phyloP scores from a whole-genome alignment of 2,797 vertebrate species.

The Oreortyx pictus region DNA sequence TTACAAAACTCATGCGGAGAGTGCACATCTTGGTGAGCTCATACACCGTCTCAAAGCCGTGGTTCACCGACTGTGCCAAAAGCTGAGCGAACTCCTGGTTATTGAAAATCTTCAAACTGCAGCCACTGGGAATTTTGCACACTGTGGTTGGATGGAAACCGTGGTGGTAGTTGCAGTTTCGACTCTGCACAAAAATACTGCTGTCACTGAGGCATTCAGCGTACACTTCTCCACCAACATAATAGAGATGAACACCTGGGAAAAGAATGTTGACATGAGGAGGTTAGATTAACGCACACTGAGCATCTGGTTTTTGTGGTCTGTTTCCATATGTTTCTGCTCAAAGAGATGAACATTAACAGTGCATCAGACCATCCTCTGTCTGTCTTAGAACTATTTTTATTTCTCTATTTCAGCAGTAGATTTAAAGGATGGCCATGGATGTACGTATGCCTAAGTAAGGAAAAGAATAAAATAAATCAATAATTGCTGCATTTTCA shows the following conservation, averaged over 20 bases:
- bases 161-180: conserved; percentile 98
- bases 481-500: neutral
- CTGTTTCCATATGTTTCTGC: neutral
- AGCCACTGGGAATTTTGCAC: conserved; percentile 96
- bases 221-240: conserved; percentile 95
- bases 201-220: conserved; percentile 97
- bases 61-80: conserved; percentile 95
- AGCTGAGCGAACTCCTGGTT: conserved; percentile 97
- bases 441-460: neutral
- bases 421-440: neutral
- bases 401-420: neutral
- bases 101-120: conserved; percentile 97
- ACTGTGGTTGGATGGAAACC: conserved; percentile 96
- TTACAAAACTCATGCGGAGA: conserved; percentile 97
- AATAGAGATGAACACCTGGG: conserved; percentile 93
- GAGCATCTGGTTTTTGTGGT: neutral
- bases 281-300: neutral
- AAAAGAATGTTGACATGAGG: neutral
- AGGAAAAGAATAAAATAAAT: neutral
- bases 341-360: neutral
- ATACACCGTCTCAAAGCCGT: conserved; percentile 96
- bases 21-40: conserved; percentile 99
- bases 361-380: neutral
- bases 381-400: neutral
- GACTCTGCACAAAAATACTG: conserved; percentile 97